phyloP scores from a whole-genome alignment of 2,113 vertebrate genomes.

The Cercopithecus mona region DNA sequence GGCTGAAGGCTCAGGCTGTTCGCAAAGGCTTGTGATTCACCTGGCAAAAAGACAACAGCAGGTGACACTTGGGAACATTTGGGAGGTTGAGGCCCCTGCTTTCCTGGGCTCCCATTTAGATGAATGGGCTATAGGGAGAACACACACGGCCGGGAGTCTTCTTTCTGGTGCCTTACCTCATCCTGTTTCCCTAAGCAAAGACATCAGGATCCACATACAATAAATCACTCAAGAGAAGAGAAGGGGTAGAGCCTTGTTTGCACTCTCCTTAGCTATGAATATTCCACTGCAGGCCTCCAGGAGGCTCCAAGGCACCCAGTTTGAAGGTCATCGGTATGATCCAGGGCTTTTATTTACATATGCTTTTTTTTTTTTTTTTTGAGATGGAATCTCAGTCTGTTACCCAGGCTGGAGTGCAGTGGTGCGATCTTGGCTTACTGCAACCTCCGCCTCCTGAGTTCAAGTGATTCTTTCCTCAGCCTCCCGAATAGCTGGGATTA shows the following conservation, averaged over 20 bases:
- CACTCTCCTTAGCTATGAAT: neutral
- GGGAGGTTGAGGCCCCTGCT: no score
- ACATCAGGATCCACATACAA: neutral
- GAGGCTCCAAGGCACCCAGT: neutral
- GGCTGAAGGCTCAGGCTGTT: conserved; percentile 56
- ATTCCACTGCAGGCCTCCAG: neutral
- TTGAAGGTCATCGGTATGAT: neutral
- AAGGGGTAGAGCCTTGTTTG: neutral
- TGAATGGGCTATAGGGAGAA: neutral
- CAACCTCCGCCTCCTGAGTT: neutral
- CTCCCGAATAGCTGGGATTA: neutral
- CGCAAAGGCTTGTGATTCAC: conserved; percentile 74
- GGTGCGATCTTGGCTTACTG: neutral
- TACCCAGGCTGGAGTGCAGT: neutral
- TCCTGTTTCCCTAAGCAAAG: neutral
- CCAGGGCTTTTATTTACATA: neutral
- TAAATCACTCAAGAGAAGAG: neutral
- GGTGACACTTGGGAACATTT: neutral
- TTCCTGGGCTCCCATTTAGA: neutral
- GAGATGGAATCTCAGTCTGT: neutral
- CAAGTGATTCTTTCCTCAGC: neutral
- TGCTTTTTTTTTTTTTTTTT: no score
- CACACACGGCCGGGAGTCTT: neutral
- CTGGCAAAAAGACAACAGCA: conserved; percentile 41
- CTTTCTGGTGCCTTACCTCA: neutral